Base-by-base conservation (phyloP, 2,797 vertebrate species). In the Paguma larvata region DNA sequence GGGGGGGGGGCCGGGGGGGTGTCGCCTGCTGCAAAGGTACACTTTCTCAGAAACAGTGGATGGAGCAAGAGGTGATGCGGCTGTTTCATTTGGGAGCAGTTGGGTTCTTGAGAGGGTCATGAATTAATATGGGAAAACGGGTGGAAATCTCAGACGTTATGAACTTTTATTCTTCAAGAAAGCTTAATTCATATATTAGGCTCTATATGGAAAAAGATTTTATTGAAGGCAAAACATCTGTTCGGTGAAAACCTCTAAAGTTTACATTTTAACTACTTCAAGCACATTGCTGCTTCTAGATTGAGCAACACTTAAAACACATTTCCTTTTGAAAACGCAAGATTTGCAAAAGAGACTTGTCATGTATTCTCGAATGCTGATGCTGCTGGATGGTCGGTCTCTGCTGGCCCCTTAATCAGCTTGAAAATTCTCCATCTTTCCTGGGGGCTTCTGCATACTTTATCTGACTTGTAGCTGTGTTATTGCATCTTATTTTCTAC, bases 301-400 rank as follows among this genome's bases (percentile, higher is more conserved):
- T 51, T 96, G 91, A 94, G 89, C 89, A 96, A 91, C 75, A 96
- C 87, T 95, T 87, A 86, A 82, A 89, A 65, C 53, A 92, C 70
- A 90, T 75, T 90, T 97, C 85, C 53, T 88, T 94, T 95, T 83
- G 59, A 95, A 97, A 94, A 27, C 83, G 27, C 77, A 83, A 89
- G 85, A 46, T 95, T 97, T 97, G 94, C 92, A 87, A 79, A 88
- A 93, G 78, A 94, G 63, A 88, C 65, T 93, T 94, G 65, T 62
- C 18, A 7, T n/a, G 5, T 72, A 63, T 90, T 95, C 30, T 72
- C 41, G 92, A 63, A 65, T 68, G 77, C 48, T 73, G 9, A 94
- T 59, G 85, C 63, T 91, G 32, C 67, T 84, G n/a, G 41, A 3
- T 97, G 80, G 72, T 91, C 73, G 80, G 72, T 91, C 73, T 87